phyloP scores from a whole-genome alignment of 1,140 invertebrate genomes.

The Drosophila busckii region DNA sequence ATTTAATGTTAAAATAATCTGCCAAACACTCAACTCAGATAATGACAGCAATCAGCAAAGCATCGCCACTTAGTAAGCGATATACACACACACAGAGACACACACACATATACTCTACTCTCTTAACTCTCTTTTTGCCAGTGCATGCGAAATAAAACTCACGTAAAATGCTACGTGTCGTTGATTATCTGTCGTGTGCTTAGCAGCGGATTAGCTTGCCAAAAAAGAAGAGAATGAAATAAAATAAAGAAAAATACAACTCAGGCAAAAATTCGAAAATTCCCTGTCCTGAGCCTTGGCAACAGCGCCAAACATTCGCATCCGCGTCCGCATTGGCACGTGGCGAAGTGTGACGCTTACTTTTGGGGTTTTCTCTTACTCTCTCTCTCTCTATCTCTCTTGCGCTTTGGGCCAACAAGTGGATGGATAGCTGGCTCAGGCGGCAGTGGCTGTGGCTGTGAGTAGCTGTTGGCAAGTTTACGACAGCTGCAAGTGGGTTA shows the following conservation, averaged over 20 bases:
- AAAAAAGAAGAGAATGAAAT: conserved; percentile 32
- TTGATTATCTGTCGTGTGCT: conserved; percentile 65
- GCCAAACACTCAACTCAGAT: too few species aligned
- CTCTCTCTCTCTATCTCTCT: too few species aligned
- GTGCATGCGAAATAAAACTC: conserved; percentile 24
- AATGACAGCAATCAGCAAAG: conserved; percentile 24
- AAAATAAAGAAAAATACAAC: not conserved
- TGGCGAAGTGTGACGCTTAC: conserved; percentile 22
- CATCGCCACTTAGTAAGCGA: conserved; percentile 11
- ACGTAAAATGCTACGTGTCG: conserved; percentile 59
- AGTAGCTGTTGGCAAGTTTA: conserved; percentile 8
- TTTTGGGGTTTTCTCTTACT: too few species aligned
- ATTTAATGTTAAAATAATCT: too few species aligned
- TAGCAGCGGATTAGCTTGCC: conserved; percentile 61
- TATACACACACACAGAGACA: too few species aligned
- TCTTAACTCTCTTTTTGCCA: not conserved
- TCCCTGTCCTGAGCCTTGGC: conserved; percentile 14
- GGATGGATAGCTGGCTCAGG: conserved; percentile 10
- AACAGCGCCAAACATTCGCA: conserved; percentile 8
- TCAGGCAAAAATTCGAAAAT: not conserved
- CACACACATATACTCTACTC: too few species aligned
- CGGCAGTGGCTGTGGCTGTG: not conserved
- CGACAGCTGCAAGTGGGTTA: conserved; percentile 14
- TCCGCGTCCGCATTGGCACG: conserved; percentile 19
- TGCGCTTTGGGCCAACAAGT: conserved; percentile 50